Evolutionary conservation across 2,888 invertebrate species (phyloP), one percentile per base, ranked within the genome.

Genomic region (Electrophaes corylata): DNA sequence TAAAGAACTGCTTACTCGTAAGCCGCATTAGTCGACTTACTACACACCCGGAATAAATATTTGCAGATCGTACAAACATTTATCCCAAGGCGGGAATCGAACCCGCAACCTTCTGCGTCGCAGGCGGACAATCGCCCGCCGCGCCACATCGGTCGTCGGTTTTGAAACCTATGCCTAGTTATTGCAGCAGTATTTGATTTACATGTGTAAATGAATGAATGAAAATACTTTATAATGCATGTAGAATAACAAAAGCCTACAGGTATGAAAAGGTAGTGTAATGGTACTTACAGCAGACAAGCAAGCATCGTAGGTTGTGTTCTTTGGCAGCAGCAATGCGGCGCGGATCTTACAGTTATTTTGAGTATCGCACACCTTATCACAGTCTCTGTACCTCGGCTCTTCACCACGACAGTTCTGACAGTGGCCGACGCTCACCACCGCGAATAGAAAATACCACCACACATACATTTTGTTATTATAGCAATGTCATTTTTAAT

Each of bases 271-370:
- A n/a, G n/a, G n/a, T n/a, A n/a, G n/a, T 2, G 11, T n/a, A 31
- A 8, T 26, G 14, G 2, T 72, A 84, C 91, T 86, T 63, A 93
- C 94, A 69, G 82, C 91, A 11, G 88, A 83, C 75, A 92, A 80
- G 55, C 92, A 94, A 14, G 92, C 94, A 62, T 92, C 89, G 46
- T 90, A 92, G 0, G 80, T 78, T 19, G 90, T 84, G 70, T 93
- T 93, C 50, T 92, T 91, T 0, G 96, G 95, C 56, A 96, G 78
- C 60, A 96, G 83, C 16, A 96, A 86, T 1, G 94, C 94, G 0
- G 94, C 94, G 49, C 94, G 90, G 39, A 96, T 90, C 41, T 92
- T 93, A 74, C 96, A 96, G 4, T 75, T 79, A 4, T 89, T 91
- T 35, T 84, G 72, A 1, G 70, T 75, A 62, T 86, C 86, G 66